Evolutionary conservation across 2,888 invertebrate species (phyloP).

Genomic region (Platycheirus rosarum): DNA sequence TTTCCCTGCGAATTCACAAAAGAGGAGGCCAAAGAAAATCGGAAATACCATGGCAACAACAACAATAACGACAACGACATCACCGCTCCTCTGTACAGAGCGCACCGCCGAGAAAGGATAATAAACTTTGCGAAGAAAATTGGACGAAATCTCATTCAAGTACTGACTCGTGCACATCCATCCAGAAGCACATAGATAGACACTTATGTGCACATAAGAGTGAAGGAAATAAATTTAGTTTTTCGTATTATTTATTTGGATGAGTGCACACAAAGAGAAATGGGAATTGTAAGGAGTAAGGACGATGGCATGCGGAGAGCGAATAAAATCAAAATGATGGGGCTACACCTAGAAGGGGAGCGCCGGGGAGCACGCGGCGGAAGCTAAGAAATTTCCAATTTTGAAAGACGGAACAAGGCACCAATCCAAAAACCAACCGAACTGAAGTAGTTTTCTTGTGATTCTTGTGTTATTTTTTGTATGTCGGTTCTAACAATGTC

Average conservation of each 20-base stretch:
- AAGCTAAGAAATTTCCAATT: slow-evolving; percentile 61
- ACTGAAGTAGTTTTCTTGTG: slow-evolving; percentile 53
- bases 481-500: slow-evolving; percentile 49
- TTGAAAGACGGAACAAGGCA: slow-evolving; percentile 59
- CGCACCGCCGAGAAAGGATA: slow-evolving; percentile 67
- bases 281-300: slow-evolving; percentile 37
- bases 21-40: slow-evolving; percentile 46
- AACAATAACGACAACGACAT: slow-evolving; percentile 8
- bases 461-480: slow-evolving; percentile 10
- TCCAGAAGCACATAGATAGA: slow-evolving; percentile 74
- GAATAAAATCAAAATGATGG: background rate
- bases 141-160: slow-evolving; percentile 74
- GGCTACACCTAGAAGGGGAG: background rate
- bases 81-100: slow-evolving; percentile 4
- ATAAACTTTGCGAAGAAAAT: slow-evolving; percentile 74
- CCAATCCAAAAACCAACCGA: slow-evolving; percentile 28
- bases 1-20: slow-evolving; percentile 35
- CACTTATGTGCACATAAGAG: slow-evolving; percentile 73
- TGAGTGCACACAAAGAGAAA: slow-evolving; percentile 69
- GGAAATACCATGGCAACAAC: slow-evolving; percentile 50
- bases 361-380: background rate
- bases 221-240: slow-evolving; percentile 74
- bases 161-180: slow-evolving; percentile 74
- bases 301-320: slow-evolving; percentile 1
- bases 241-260: slow-evolving; percentile 74